A percentile compares a stretch with the other conserved stretches of the same genome.
These are phyloP conservation scores for Acrobasis repandana DNA, from an alignment of 2,888 invertebrate species.

Conservation along the genomic window DNA sequence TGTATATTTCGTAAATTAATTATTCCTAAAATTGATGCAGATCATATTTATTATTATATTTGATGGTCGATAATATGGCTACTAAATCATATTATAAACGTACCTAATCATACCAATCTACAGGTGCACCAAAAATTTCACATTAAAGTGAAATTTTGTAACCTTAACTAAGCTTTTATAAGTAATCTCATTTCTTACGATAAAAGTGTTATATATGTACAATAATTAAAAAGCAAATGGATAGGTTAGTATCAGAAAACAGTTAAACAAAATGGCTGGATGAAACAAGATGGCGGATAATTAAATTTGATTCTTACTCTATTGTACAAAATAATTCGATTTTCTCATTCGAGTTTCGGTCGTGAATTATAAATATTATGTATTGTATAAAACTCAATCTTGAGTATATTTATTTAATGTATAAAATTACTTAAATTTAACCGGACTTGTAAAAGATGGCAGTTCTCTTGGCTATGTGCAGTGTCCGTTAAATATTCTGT, in stretches of 20 bases:
- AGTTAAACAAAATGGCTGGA: conserved; percentile 45
- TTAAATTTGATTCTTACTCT: conserved; percentile 17
- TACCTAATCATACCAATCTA: conserved; percentile 1
- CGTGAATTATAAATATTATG: neutral
- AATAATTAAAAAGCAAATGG: conserved; percentile 45
- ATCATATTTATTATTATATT: conserved; percentile 38
- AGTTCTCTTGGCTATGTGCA: conserved; percentile 29
- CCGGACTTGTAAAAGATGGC: conserved; percentile 21
- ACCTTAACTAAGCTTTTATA: conserved; percentile 34
- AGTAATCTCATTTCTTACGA: conserved; percentile 48
- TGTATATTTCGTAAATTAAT: conserved; percentile 28
- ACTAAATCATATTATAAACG: conserved; percentile 38
- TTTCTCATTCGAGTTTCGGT: conserved; percentile 26
- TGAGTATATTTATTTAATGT: conserved; percentile 6
- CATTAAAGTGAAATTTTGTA: conserved; percentile 41
- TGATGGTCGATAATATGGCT: conserved; percentile 67
- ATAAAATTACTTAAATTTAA: conserved; percentile 11
- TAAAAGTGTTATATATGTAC: conserved; percentile 64
- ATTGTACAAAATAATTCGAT: conserved; percentile 18
- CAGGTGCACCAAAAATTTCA: conserved; percentile 54
- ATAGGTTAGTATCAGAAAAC: conserved; percentile 46
- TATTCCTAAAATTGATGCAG: conserved; percentile 45
- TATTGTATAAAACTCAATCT: neutral
- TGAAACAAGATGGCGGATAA: conserved; percentile 38
- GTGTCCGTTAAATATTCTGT: conserved; percentile 44